Evolutionary conservation across 2,888 invertebrate genomes (phyloP), one percentile per base, ranked within the genome.

Genomic region (Amphimallon solstitiale): DNA sequence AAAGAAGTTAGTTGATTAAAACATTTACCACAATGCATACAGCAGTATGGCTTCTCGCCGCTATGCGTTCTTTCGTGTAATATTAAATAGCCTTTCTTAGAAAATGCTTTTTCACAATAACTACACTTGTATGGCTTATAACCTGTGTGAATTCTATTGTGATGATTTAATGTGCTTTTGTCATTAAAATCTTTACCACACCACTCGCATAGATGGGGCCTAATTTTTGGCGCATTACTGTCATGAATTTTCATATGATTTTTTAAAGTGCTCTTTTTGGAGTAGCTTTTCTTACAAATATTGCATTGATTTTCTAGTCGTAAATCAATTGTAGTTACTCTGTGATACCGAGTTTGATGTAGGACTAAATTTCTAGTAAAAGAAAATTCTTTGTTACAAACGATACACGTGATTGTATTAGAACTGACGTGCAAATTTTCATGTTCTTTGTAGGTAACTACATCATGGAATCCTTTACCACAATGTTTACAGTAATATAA

Each of bases 331-430:
- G 59, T 61, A n/a, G 56, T 56, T 14, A 62, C 65, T 37, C 46
- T 62, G 45, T 68, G 68, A 12, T 63, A 56, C 12, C 48, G 46
- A 9, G 34, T 48, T 17, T 63, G 61, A 52, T 68, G 68, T 7
- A 63, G 23, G 7, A 45, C 52, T 19, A 68, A 56, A 14, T 62
- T 66, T 17, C 68, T 48, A 1, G 68, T 66, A 40, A 63, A 68
- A 66, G 84, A 80, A 68, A 86, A 86, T 23, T 81, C 81, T 69
- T 86, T 86, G 54, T 84, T 85, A 69, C 87, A 87, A 48, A 84
- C 82, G 67, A 85, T 84, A 71, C 87, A 87, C 12, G 83, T 84
- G 64, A 86, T 81, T 10, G 85, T 85, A 34, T 52, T 51, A 7
- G 45, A 52, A n/a, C 51, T 54, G 4, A 62, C 51, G 45, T 67